phyloP scores from a whole-genome alignment of 2,113 vertebrate genomes.

The Mustela lutreola region DNA sequence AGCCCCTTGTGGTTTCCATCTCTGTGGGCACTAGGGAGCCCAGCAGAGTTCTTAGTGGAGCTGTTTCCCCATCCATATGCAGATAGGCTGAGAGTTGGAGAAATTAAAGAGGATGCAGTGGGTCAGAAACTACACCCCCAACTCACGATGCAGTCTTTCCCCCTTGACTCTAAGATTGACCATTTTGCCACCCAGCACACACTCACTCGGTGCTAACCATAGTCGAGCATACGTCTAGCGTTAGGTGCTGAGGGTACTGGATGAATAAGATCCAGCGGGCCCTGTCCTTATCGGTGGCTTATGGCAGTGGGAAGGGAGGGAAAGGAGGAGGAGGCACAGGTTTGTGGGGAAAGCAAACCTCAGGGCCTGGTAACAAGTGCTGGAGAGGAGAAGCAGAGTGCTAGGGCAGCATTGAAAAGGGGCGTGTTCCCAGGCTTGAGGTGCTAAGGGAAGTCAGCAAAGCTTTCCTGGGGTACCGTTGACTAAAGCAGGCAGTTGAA shows the following conservation, averaged over 20 bases:
- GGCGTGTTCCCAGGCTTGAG: background rate
- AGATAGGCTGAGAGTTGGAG: conserved; percentile 57
- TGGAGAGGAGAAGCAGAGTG: background rate
- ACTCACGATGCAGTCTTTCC: conserved; percentile 57
- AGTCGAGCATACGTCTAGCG: background rate
- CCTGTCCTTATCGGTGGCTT: background rate
- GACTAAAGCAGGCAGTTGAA: background rate
- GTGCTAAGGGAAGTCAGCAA: background rate
- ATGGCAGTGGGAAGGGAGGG: background rate
- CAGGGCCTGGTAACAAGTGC: conserved; percentile 42
- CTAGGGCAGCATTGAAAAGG: background rate
- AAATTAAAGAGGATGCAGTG: conserved; percentile 47
- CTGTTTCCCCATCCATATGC: background rate
- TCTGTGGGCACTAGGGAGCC: background rate
- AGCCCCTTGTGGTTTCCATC: background rate
- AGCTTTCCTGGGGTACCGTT: background rate
- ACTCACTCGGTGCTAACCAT: conserved; percentile 51
- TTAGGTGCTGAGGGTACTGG: background rate
- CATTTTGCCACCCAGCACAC: background rate
- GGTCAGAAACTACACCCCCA: conserved; percentile 29
- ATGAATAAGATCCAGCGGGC: background rate
- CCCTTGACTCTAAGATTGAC: background rate
- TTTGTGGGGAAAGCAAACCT: background rate
- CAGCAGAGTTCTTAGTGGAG: conserved; percentile 1
- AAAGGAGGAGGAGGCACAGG: background rate